A percentile compares a stretch with the other conserved stretches of the same genome.
Evolutionary conservation across 2,113 vertebrate genomes (phyloP).

Genomic region (Muscicapa adusta): DNA sequence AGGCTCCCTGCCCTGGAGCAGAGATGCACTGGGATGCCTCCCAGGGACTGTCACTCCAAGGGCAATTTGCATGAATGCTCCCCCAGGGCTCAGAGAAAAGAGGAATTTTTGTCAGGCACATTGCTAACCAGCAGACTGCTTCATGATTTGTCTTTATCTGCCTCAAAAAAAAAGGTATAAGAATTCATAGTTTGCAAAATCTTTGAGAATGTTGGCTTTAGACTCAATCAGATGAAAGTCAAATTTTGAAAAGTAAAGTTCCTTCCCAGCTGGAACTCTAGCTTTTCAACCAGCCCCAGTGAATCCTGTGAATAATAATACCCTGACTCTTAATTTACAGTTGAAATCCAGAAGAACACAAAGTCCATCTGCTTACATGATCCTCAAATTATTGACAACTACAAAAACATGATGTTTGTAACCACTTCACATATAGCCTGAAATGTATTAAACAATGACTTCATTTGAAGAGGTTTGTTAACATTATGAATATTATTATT

Average conservation of each 20-base stretch:
- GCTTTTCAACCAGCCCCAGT: not conserved
- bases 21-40: not conserved
- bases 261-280: not conserved
- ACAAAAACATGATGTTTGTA: slow-evolving; percentile 1
- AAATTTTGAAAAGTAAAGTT: not conserved
- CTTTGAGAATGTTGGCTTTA: not conserved
- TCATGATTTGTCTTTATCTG: not conserved
- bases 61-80: not conserved
- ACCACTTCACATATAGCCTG: not conserved
- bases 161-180: not conserved
- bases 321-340: not conserved
- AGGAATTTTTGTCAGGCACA: not conserved
- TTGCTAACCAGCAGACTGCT: not conserved
- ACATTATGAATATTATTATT: slow-evolving; percentile 30
- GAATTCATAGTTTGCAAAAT: not conserved
- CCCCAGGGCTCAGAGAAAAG: not conserved
- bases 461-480: slow-evolving; percentile 48
- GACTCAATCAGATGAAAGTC: not conserved
- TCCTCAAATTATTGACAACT: not conserved
- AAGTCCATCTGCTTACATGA: not conserved
- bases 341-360: not conserved
- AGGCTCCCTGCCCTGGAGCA: not conserved
- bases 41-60: not conserved
- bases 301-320: not conserved
- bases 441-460: slow-evolving; percentile 46